Conservation (phyloP, 2,113 vertebrate species). For the Sinocyclocheilus anshuiensis region DNA sequence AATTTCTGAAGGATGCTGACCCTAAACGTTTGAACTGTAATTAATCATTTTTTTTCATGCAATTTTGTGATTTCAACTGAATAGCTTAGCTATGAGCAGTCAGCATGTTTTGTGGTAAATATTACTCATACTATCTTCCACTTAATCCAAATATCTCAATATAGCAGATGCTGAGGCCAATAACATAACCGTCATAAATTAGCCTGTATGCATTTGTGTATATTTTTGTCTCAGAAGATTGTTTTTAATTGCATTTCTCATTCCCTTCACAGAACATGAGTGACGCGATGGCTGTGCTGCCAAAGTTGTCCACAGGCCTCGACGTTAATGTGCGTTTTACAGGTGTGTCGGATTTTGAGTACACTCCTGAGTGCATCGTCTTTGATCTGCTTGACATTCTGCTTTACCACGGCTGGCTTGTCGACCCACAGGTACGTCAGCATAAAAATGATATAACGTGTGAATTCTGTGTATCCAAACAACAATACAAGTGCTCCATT, state of each 20-base stretch:
- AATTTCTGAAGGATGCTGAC: too few species aligned
- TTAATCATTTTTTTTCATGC: too few species aligned
- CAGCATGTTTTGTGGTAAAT: neutral
- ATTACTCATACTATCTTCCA: neutral
- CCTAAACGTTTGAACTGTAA: too few species aligned
- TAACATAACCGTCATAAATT: neutral
- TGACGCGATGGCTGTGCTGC: conserved; percentile 87
- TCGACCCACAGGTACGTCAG: conserved; percentile 85
- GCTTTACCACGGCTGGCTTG: conserved; percentile 93
- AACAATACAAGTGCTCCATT: neutral
- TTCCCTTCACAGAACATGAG: conserved; percentile 82
- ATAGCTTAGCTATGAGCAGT: neutral
- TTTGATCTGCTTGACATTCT: conserved; percentile 91
- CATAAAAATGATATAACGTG: neutral
- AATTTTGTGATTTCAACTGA: too few species aligned
- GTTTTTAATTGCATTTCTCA: neutral
- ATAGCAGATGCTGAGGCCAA: too few species aligned
- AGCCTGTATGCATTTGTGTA: neutral
- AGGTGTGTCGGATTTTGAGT: conserved; percentile 88
- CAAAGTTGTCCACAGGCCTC: conserved; percentile 89
- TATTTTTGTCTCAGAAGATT: neutral
- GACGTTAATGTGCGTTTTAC: conserved; percentile 94
- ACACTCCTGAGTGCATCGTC: conserved; percentile 91
- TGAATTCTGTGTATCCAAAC: neutral
- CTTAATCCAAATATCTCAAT: neutral